Base-by-base conservation (phyloP, 2,113 vertebrate species). In the Hydrolagus affinis region DNA sequence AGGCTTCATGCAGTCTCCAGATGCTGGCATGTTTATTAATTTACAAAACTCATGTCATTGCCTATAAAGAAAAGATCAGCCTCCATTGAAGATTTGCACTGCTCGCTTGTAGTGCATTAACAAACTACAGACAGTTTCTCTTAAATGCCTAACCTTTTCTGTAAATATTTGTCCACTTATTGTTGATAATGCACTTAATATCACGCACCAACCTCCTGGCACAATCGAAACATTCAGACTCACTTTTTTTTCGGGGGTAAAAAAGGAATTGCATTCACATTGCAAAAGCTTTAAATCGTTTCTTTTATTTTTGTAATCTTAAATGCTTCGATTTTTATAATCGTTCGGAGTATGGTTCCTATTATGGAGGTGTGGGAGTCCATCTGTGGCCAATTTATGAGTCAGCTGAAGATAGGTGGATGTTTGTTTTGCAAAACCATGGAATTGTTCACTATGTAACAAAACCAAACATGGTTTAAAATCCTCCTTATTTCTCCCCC, bases 11-110 rank as follows among this genome's bases (percentile, higher is more conserved):
- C 90, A 89, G 90, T 89, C 88, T 88, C 91, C 89, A 85, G 77
- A 90, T 89, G 86, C 90, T 88, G 90, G 91, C 90, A 88, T 89
- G 90, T 91, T 91, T 91, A 90, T 91, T 93, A 88, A 92, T 90
- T 92, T 90, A 91, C 90, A 91, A 90, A 90, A 89, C 89, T 89
- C 87, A 89, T 86, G 85, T 93, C 90, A 85, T 88, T 86, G 86
- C 89, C 89, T 90, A 90, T 89, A 88, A 89, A 90, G 88, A 87
- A 89, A 87, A 92, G 90, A 89, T 68, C 78, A 83, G 60, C 8
- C 17, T 75, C 62, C 25, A 32, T 83, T 83, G 78, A 83, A 66
- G 78, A 83, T 66, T 60, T 66, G 78, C 28, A 4, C 62, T 66
- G 60, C 66, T 83, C 66, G 17, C 78, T 83, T 80, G 77, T 19